phyloP scores from a whole-genome alignment of 2,888 invertebrate genomes.

The Leistus spinibarbis region DNA sequence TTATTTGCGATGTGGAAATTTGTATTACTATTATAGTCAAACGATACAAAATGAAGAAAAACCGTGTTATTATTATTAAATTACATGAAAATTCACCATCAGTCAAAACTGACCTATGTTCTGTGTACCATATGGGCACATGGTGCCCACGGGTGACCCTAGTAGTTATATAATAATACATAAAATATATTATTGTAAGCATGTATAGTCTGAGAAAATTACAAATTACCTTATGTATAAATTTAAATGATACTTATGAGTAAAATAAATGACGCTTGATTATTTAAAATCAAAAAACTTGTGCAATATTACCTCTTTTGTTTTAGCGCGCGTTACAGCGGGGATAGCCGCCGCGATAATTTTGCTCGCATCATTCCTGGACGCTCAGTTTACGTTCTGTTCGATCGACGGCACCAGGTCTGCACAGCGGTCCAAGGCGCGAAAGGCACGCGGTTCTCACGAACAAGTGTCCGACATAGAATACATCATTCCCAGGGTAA shows the following conservation, averaged over 20 bases:
- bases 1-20: too few species aligned
- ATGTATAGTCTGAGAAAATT: background rate
- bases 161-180: background rate
- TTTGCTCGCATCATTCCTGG: conserved; percentile 58
- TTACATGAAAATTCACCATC: too few species aligned
- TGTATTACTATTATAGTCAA: too few species aligned
- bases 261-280: background rate
- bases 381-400: conserved; percentile 60
- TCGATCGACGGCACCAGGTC: conserved; percentile 51
- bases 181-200: background rate
- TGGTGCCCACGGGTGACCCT: too few species aligned
- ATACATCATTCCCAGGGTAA: conserved; percentile 62
- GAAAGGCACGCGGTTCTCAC: conserved; percentile 51
- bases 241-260: background rate
- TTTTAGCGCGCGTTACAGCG: conserved; percentile 59
- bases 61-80: too few species aligned
- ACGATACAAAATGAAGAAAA: too few species aligned
- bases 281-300: background rate
- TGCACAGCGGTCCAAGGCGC: conserved; percentile 38
- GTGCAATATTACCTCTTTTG: conserved; percentile 40
- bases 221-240: background rate
- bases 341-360: conserved; percentile 57
- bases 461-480: conserved; percentile 60
- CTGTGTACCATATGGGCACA: too few species aligned
- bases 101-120: too few species aligned